Conservation (phyloP, 2,888 invertebrate genomes). For the Thereva nobilitata region DNA sequence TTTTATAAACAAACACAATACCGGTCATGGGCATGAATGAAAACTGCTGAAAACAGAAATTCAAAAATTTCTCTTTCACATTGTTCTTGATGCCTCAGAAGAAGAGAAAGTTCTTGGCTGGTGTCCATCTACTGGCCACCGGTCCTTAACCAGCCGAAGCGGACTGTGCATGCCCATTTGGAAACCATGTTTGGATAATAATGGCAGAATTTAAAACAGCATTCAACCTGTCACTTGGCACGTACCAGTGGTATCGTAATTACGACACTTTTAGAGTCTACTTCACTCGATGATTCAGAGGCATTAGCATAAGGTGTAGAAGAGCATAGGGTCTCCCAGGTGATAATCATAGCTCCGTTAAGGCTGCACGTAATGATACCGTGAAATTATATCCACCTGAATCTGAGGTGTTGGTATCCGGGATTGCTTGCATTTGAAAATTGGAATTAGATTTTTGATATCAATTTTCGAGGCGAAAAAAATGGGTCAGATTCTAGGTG, state of each 20-base stretch:
- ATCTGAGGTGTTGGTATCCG: no score
- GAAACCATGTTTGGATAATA: no score
- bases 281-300: not conserved
- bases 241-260: no score
- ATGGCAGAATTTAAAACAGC: no score
- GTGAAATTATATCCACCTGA: conserved; percentile 24
- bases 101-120: conserved; percentile 20
- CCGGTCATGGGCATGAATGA: conserved; percentile 1
- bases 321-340: not conserved
- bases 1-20: conserved; percentile 3
- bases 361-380: conserved; percentile 37
- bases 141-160: not conserved
- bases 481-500: no score
- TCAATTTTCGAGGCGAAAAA: no score
- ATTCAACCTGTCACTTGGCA: no score
- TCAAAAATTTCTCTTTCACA: conserved; percentile 30
- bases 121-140: conserved; percentile 2
- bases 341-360: conserved; percentile 26
- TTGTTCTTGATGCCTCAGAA: conserved; percentile 26
- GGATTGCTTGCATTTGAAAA: no score
- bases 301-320: conserved; percentile 16
- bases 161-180: not conserved
- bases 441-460: no score
- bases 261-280: not conserved
- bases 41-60: conserved; percentile 25